Evolutionary conservation across 2,888 invertebrate genomes (phyloP).

Genomic region (Drosophila kokeensis): DNA sequence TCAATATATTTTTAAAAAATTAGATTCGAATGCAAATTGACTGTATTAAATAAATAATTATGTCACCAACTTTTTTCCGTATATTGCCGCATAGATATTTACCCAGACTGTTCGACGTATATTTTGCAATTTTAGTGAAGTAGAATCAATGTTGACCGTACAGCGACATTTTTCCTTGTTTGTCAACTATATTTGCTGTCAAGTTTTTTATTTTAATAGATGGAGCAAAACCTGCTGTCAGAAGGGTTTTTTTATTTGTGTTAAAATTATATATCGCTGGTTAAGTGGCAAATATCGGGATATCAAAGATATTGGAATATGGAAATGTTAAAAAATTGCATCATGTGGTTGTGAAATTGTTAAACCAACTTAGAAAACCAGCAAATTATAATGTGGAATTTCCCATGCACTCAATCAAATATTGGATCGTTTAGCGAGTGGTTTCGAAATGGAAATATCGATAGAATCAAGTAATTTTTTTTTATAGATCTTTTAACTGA

Average conservation of each 20-base stretch:
- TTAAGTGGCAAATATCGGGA: slow-evolving; percentile 42
- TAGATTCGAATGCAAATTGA: slow-evolving; percentile 17
- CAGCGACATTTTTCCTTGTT: slow-evolving; percentile 22
- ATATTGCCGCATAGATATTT: slow-evolving; percentile 40
- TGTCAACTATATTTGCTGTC: slow-evolving; percentile 28
- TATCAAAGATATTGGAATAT: slow-evolving; percentile 31
- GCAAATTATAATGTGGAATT: slow-evolving; percentile 24
- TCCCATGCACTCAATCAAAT: slow-evolving; percentile 41
- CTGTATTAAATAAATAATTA: not conserved
- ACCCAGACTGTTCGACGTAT: slow-evolving; percentile 26
- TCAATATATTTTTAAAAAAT: not conserved
- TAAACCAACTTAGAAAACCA: slow-evolving; percentile 23
- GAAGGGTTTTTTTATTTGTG: slow-evolving; percentile 44
- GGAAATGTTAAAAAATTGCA: slow-evolving; percentile 26
- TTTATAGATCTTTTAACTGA: not conserved
- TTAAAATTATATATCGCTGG: slow-evolving; percentile 55
- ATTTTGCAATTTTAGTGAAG: slow-evolving; percentile 7
- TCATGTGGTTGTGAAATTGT: slow-evolving; percentile 48
- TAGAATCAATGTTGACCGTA: not conserved
- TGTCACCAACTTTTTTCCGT: slow-evolving; percentile 25
- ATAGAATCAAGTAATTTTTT: not conserved
- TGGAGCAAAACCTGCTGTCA: slow-evolving; percentile 6
- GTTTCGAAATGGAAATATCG: slow-evolving; percentile 19
- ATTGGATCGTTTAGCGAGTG: slow-evolving; percentile 22
- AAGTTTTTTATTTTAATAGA: slow-evolving; percentile 27